Evolutionary conservation across 2,113 vertebrate species (phyloP), one percentile per base, ranked within the genome.

Genomic region (Irena cyanogastra): DNA sequence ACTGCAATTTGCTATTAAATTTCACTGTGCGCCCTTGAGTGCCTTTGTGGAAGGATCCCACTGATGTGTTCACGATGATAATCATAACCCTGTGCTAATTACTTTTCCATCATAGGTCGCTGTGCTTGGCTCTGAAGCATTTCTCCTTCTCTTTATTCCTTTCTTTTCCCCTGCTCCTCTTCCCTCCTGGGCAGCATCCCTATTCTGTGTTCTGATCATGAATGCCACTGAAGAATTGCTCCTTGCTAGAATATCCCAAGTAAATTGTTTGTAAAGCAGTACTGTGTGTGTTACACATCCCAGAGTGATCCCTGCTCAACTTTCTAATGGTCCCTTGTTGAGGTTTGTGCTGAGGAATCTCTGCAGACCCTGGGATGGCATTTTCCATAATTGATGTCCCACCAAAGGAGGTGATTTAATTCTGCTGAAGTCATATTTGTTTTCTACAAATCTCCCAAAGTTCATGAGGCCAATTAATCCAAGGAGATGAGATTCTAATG

Each of bases 31-130:
- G 35, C 39, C 68, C 56, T 83, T 47, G 49, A 87, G 45, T 85
- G 54, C 68, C 78, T 72, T 37, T 88, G 45, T 60, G 71, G 68
- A 86, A 70, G 11, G 80, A 54, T 92, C 76, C 39, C 27, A 24
- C 71, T 35, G 79, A 70, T 63, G 50, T 83, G 54, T 44, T 83
- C 37, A 4, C 75, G 81, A 0, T 42, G 83, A 57, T 82, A 83
- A 95, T 83, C 75, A 80, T 50, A 93, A 61, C 86, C 42, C 50
- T 66, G 45, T 89, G 72, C 89, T 95, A 94, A 92, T 94, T 87
- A 31, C 57, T 71, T 54, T 75, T 54, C 44, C 72, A 71, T 81
- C 37, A 12, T 0, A 24, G 23, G 74, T 79, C 68, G 47, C 56
- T 39, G n/a, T 83, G 64, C 74, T 72, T 0, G 0, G 41, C 50